These are phyloP conservation scores for Jordanella pulchra DNA, from an alignment of 2,797 vertebrate genomes.

Conservation along the genomic window DNA sequence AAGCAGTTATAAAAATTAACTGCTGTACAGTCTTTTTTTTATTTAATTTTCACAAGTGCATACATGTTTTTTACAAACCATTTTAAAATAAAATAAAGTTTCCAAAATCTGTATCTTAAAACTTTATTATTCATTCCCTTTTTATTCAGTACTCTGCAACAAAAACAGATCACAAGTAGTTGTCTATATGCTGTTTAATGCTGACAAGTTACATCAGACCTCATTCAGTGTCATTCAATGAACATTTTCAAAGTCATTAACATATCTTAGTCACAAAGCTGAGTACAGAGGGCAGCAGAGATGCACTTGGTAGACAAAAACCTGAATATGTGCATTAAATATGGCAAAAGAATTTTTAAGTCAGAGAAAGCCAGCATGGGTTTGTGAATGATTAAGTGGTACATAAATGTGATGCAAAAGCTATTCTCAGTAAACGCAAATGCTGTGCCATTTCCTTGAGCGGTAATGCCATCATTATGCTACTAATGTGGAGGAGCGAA, in stretches of 20 bases:
- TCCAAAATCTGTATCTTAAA: too few species aligned
- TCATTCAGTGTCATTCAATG: neutral
- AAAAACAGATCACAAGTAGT: conserved; percentile 2
- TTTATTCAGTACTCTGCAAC: neutral
- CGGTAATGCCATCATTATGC: conserved; percentile 66
- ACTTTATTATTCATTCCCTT: neutral
- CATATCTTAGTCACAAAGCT: conserved; percentile 13
- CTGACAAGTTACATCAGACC: neutral
- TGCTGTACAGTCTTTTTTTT: too few species aligned
- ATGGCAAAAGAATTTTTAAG: conserved; percentile 38
- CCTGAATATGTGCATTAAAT: conserved; percentile 29
- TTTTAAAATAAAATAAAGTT: too few species aligned
- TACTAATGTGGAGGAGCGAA: conserved; percentile 65
- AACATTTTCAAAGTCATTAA: neutral
- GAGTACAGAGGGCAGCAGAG: conserved; percentile 33
- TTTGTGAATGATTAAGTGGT: conserved; percentile 48
- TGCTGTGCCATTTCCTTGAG: conserved; percentile 58
- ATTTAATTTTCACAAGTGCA: too few species aligned
- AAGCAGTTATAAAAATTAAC: too few species aligned
- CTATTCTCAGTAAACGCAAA: conserved; percentile 52
- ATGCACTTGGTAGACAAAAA: conserved; percentile 36
- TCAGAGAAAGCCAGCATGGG: conserved; percentile 53
- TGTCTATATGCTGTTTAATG: neutral
- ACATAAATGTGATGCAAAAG: conserved; percentile 64
- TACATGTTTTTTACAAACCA: too few species aligned